Evolutionary conservation across 1,140 invertebrate species (phyloP), one percentile per base, ranked within the genome.

Genomic region (Cydia pomonella): DNA sequence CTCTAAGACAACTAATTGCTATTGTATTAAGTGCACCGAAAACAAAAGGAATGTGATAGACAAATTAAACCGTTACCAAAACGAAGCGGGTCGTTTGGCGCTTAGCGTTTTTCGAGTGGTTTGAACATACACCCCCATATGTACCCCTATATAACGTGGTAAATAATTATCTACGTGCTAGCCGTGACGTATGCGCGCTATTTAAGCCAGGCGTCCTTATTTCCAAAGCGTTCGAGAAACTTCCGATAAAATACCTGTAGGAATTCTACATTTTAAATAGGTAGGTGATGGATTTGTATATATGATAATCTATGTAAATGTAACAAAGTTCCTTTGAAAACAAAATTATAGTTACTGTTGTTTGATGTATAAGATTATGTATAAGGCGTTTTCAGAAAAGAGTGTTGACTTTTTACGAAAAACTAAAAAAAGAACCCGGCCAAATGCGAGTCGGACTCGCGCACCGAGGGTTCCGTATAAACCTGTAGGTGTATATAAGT

Each of bases 171-270:
- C 27, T 64, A 92, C 88, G 90, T 84, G 87, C 82, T 80, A 76
- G 62, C 82, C 73, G 88, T 91, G 88, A 92, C 88, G 89, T 92
- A 91, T 85, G 89, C 81, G 80, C 81, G 88, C 89, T 90, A 90
- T 90, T 91, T 91, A 90, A 89, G 84, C 82, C 82, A 77, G 75
- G 82, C 86, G 23, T n/a, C 63, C 25, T 21, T 33, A 64, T 64
- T 64, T 64, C 2, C 63, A 64, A 64, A 33, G 27, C 63, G 25
- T 64, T 64, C 63, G 63, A 33, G 27, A 64, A 59, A 23, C 0
- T 59, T 23, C 53, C 21, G n/a, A 59, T 23, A 59, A 59, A 59
- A 59, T 23, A 23, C 21, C 21, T 23, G 21, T 23, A 10, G 18
- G 21, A 10, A 59, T 59, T 59, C n/a, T 23, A 59, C 53, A 23